Evolutionary conservation across 2,797 vertebrate species (phyloP), one percentile per base, ranked within the genome.

Genomic region (Cirrhinus molitorella): DNA sequence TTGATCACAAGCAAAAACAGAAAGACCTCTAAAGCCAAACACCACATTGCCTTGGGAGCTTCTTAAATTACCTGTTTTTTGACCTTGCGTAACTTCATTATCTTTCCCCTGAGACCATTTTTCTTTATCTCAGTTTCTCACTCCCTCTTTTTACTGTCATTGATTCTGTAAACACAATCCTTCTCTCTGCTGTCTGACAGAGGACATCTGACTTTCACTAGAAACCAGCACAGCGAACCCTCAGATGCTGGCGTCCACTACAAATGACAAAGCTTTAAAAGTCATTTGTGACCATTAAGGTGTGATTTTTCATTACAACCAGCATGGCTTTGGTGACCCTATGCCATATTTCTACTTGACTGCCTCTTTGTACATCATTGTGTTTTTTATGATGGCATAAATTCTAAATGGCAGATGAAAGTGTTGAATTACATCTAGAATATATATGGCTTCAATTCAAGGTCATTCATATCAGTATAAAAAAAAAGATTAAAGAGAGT

Each of bases 51-150:
- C 21, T 61, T n/a, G 53, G 34, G 73, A 31, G 10, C 49, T 68
- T 40, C 23, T 68, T 49, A 17, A 61, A 78, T 40, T 4, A 21
- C 63, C 61, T 34, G 40, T 34, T 61, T 12, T 68, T 31, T 84
- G 75, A 78, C 59, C 74, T 71, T 63, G 82, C 8, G n/a, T 51
- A 49, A 71, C 74, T 72, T 77, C 23, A 59, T 77, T 25, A 67
- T 43, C 49, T n/a, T 37, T 49, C 37, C 45, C 40, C 40, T 3
- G 43, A 75, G 40, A 59, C 28, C 31, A 19, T 70, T 80, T 37
- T n/a, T 43, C 31, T 43, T 51, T 28, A 40, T 74, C 68, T 73
- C 57, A 53, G 53, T 66, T 34, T 75, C 51, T 83, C 81, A n/a
- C 21, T 43, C 53, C 19, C n/a, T 59, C 31, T 61, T 25, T 28